Evolutionary conservation across 2,113 vertebrate genomes (phyloP).

Genomic region (Neolamprologus sp.): DNA sequence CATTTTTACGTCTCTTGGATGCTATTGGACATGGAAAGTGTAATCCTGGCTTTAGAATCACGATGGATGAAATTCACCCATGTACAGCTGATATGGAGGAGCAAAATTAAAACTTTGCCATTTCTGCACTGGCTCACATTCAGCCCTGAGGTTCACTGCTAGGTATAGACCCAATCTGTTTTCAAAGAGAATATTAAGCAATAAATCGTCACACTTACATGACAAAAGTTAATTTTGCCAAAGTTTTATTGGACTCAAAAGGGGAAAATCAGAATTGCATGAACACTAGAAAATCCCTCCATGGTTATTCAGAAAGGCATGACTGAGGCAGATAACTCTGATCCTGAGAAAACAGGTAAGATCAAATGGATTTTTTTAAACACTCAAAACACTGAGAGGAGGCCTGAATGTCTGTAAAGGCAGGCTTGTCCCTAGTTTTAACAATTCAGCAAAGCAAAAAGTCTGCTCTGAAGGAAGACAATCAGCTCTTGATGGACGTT

Average conservation of each 20-base stretch:
- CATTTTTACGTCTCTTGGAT: background rate
- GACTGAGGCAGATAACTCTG: background rate
- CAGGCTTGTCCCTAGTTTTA: background rate
- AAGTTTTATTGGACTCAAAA: background rate
- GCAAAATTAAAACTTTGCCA: background rate
- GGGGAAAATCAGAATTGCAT: background rate
- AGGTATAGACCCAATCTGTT: background rate
- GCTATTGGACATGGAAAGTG: background rate
- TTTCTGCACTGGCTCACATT: background rate
- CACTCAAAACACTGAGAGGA: background rate
- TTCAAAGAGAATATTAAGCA: background rate
- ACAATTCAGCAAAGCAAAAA: background rate
- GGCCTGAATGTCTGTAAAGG: accelerated
- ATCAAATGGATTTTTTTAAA: background rate
- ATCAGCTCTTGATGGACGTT: background rate
- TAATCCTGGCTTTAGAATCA: background rate
- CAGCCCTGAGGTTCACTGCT: background rate
- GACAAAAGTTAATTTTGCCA: no score
- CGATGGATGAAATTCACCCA: background rate
- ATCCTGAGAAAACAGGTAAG: background rate
- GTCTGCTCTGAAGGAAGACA: background rate
- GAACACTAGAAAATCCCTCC: background rate
- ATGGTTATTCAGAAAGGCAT: background rate
- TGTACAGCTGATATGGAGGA: background rate
- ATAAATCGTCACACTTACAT: background rate